These are phyloP conservation scores for Ophthalmolycus amberensis DNA, from an alignment of 2,113 vertebrate species.

Conservation along the genomic window DNA sequence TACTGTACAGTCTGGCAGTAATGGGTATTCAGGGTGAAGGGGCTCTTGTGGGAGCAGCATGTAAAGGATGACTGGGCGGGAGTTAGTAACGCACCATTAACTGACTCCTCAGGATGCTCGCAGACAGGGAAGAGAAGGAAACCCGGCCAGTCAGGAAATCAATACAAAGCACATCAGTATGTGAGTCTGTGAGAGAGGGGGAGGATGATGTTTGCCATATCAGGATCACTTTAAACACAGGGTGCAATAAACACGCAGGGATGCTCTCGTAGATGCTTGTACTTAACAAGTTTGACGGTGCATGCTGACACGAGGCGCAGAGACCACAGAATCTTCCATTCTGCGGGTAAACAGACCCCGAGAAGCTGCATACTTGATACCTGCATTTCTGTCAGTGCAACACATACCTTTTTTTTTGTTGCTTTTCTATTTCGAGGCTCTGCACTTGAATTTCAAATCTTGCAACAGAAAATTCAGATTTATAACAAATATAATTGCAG, in stretches of 20 bases:
- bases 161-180: slow-evolving; percentile 53
- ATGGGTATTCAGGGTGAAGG: slow-evolving; percentile 71
- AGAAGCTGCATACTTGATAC: not conserved
- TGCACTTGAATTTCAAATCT: not conserved
- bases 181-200: slow-evolving; percentile 7
- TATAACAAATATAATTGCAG: not conserved
- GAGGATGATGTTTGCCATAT: slow-evolving; percentile 28
- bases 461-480: not conserved
- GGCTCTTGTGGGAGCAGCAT: slow-evolving; percentile 66
- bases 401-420: too few species aligned
- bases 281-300: slow-evolving; percentile 21
- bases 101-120: slow-evolving; percentile 53
- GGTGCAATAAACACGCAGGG: slow-evolving; percentile 37
- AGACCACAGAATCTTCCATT: not conserved
- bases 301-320: not conserved
- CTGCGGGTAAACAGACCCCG: not conserved
- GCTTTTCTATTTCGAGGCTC: not conserved
- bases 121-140: slow-evolving; percentile 42
- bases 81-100: slow-evolving; percentile 75
- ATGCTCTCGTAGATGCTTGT: not conserved
- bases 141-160: slow-evolving; percentile 49
- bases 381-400: not conserved
- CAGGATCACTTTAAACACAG: slow-evolving; percentile 33
- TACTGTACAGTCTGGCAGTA: slow-evolving; percentile 53
- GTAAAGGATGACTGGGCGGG: slow-evolving; percentile 68